A percentile compares a stretch with the other conserved stretches of the same genome.
Conservation (phyloP, 2,797 vertebrate genomes). For the Microctenopoma stevenorrisi region DNA sequence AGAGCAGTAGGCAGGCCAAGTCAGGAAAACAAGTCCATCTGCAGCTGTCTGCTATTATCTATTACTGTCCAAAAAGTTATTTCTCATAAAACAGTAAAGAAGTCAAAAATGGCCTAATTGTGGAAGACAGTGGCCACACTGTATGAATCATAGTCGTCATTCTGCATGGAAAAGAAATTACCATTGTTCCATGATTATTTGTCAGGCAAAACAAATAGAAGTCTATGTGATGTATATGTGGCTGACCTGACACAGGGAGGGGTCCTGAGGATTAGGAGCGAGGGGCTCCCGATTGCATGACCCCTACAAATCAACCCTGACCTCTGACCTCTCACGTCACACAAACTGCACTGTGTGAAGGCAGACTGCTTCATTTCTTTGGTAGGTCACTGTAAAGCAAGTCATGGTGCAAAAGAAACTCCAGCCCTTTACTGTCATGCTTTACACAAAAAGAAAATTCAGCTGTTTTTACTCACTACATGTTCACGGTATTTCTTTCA, state of each 20-base stretch:
- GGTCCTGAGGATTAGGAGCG: constrained; percentile 62
- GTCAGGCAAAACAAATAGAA: constrained; percentile 50
- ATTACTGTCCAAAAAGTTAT: constrained; percentile 4
- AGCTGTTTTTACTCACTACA: too few species aligned
- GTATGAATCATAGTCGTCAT: constrained; percentile 11
- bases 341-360: constrained; percentile 27
- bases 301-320: constrained; percentile 47
- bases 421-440: too few species aligned
- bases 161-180: background rate
- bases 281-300: constrained; percentile 41
- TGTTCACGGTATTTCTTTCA: too few species aligned
- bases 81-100: constrained; percentile 25
- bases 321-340: constrained; percentile 49
- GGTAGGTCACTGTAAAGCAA: background rate
- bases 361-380: constrained; percentile 1
- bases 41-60: constrained; percentile 41
- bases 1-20: constrained; percentile 22
- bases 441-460: too few species aligned
- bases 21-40: constrained; percentile 45
- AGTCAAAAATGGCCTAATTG: constrained; percentile 16
- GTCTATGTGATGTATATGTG: constrained; percentile 21
- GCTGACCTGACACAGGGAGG: constrained; percentile 54
- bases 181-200: constrained; percentile 50
- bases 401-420: too few species aligned
- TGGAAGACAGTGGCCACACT: constrained; percentile 6